phyloP scores from a whole-genome alignment of 2,797 vertebrate genomes.

The Neosilurus hyrtlii region DNA sequence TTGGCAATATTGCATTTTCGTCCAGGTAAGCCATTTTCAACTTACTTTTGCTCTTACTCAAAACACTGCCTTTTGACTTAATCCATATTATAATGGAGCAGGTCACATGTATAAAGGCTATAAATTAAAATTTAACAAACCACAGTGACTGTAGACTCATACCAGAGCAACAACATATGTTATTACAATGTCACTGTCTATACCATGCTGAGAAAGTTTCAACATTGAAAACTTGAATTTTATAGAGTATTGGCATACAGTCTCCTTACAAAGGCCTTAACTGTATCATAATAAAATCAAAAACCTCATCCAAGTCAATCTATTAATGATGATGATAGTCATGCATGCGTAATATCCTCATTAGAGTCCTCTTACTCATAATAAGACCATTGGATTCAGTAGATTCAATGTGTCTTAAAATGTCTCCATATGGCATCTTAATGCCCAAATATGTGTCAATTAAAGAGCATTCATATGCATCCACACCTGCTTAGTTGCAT shows the following conservation, averaged over 20 bases:
- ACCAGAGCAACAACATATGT: neutral
- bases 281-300: neutral
- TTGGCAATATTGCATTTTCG: too few species aligned
- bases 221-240: too few species aligned
- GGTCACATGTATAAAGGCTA: neutral
- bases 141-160: neutral
- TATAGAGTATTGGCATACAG: neutral
- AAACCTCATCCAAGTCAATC: neutral
- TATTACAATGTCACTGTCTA: neutral
- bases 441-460: neutral
- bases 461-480: neutral
- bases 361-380: neutral
- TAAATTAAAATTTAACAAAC: neutral
- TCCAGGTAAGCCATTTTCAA: too few species aligned
- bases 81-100: too few species aligned
- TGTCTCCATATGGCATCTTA: conserved; percentile 21
- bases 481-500: neutral
- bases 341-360: conserved; percentile 2
- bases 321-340: neutral
- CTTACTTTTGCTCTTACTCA: too few species aligned
- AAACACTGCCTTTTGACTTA: too few species aligned
- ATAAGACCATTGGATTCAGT: neutral
- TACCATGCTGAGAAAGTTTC: neutral
- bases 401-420: neutral
- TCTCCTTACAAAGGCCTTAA: neutral